These are phyloP conservation scores for Urocynchramus pylzowi DNA, from an alignment of 2,113 vertebrate genomes.

Conservation along the genomic window DNA sequence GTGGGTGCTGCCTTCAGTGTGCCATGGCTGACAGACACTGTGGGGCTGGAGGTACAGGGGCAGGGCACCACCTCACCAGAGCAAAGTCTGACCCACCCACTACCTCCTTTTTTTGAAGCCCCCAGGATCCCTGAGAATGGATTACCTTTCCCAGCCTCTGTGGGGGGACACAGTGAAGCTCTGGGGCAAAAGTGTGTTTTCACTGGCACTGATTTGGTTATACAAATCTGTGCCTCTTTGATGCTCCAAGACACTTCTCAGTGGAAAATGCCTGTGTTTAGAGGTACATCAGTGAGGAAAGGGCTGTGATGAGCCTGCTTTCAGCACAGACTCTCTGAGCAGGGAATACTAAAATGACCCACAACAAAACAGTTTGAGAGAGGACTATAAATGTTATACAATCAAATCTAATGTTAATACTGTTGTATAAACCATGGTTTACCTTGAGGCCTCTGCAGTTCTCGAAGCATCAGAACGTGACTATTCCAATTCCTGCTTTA, in stretches of 20 bases:
- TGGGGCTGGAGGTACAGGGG: background rate
- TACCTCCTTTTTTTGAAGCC: rapidly evolving
- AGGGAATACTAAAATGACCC: background rate
- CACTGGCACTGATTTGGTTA: background rate
- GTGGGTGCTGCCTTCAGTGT: background rate
- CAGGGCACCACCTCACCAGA: background rate
- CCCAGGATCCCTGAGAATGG: background rate
- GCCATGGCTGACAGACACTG: background rate
- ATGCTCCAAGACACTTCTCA: background rate
- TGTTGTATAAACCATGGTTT: background rate
- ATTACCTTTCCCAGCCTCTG: background rate
- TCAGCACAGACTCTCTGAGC: background rate
- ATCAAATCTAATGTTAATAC: background rate
- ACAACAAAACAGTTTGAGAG: background rate
- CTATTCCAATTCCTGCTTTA: background rate
- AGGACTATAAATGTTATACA: background rate
- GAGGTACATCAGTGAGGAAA: background rate
- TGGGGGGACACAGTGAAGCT: background rate
- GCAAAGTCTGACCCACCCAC: background rate
- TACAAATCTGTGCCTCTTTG: rapidly evolving
- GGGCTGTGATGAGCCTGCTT: background rate
- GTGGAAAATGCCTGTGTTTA: background rate
- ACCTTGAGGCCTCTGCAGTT: background rate
- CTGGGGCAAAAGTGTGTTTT: background rate
- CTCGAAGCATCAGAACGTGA: background rate